Evolutionary conservation across 2,888 invertebrate species (phyloP), one percentile per base, ranked within the genome.

Genomic region (Zygothrica quintamaculata): DNA sequence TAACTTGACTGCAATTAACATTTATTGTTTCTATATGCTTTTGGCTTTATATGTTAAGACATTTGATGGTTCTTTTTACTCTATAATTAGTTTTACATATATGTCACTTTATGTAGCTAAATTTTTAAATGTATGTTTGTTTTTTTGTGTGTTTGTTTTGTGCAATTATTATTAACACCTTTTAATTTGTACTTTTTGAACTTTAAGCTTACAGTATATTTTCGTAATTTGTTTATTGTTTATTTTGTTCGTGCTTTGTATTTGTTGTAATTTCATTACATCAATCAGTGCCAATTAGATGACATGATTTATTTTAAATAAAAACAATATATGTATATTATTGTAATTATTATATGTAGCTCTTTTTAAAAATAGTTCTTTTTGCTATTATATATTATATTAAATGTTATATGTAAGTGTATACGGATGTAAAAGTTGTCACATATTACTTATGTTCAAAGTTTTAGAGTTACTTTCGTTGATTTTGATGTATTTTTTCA

Each of bases 381-480:
- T 61, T 36, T 55, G 57, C n/a, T n/a, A n/a, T n/a, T 72, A 44
- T 62, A 31, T 55, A 36, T 47, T 40, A 57, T 40, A 68, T 18
- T 51, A 43, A 48, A 46, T 59, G 33, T 42, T 29, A 13, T 42
- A 29, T 29, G 29, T 29, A 29, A 9, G n/a, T 29, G n/a, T 39
- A 7, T 39, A 39, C 5, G 13, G 42, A 51, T 68, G 53, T 46
- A 67, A 55, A 61, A 61, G 39, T 53, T 60, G 43, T 8, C 39
- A 6, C n/a, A 16, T 37, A 46, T 40, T 26, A 42, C 29, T 34
- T 33, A 52, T 43, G 33, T n/a, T n/a, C 40, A 31, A 50, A 5
- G 55, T 69, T 52, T 80, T 61, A 64, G 65, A 81, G 52, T 64
- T 81, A 56, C 51, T 58, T 84, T 84, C 77, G 77, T 84, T 78